Evolutionary conservation across 2,888 invertebrate species (phyloP), one percentile per base, ranked within the genome.

Genomic region (Papilio demoleus): DNA sequence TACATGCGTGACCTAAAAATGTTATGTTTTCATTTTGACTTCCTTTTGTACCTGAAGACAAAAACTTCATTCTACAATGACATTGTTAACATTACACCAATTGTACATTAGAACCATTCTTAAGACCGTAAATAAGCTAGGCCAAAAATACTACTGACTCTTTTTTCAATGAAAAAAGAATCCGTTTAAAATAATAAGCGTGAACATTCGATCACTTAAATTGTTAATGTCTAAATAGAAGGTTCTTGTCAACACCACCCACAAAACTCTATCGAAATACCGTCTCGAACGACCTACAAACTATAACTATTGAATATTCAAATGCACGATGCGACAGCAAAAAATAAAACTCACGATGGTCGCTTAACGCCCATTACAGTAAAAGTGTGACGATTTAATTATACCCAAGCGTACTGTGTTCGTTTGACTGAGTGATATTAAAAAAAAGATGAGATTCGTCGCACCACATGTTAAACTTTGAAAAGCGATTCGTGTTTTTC

Each of bases 351-450:
- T 76, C 70, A 77, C 76, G 76, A 74, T 68, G 68, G 53, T 24
- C 64, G 64, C 74, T 71, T 65, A 71, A 71, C 74, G 72, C 74
- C 74, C 61, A 72, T 71, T 74, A 72, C 72, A 80, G 84, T 88
- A 88, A 90, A 86, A 88, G 87, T 88, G 86, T 84, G 85, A 86
- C 85, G 79, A 76, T 82, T 79, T 87, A 88, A 88, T 87, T 85
- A 77, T 68, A 70, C 63, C 65, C 68, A 65, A 36, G 63, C 74
- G 17, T 65, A 19, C 11, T 62, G 17, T 36, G 36, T 40, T 65
- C 59, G 47, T 27, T 53, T 80, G 74, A 78, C 77, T 72, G 70
- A 76, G 76, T 75, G 73, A 72, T 74, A 27, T 22, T n/a, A 53
- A 53, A 31, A 56, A 56, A 31, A 31, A 56, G 31, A 31, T 50